These are phyloP conservation scores for Tipula helvola DNA, from an alignment of 2,888 invertebrate genomes.

Conservation along the genomic window DNA sequence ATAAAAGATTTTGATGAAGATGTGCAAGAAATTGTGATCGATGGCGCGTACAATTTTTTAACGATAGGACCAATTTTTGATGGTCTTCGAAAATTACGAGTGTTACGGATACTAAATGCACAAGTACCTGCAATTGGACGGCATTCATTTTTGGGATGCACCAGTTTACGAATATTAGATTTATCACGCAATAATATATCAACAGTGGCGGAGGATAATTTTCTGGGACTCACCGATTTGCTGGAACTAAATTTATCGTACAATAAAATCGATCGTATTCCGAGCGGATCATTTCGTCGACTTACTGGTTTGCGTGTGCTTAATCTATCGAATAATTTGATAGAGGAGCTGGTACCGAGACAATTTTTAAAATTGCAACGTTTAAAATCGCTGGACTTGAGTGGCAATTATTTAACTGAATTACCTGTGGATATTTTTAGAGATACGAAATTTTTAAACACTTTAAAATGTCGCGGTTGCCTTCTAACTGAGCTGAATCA, in stretches of 20 bases:
- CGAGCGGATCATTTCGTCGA: slow-evolving; percentile 63
- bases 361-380: slow-evolving; percentile 62
- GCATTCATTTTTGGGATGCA: slow-evolving; percentile 70
- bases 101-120: slow-evolving; percentile 58
- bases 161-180: slow-evolving; percentile 42
- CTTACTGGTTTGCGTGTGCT: slow-evolving; percentile 47
- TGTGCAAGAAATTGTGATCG: slow-evolving; percentile 52
- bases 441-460: slow-evolving; percentile 56
- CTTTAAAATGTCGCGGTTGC: slow-evolving; percentile 61
- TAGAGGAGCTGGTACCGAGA: slow-evolving; percentile 54
- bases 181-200: slow-evolving; percentile 63
- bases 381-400: slow-evolving; percentile 58
- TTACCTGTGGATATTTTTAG: slow-evolving; percentile 68
- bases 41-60: slow-evolving; percentile 53
- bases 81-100: slow-evolving; percentile 46
- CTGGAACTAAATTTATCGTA: slow-evolving; percentile 57
- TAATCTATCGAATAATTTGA: slow-evolving; percentile 52
- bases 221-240: slow-evolving; percentile 62
- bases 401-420: slow-evolving; percentile 59
- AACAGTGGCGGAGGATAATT: slow-evolving; percentile 55
- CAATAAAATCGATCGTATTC: slow-evolving; percentile 61
- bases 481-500: slow-evolving; percentile 60
- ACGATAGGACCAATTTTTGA: slow-evolving; percentile 60
- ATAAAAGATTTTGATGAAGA: slow-evolving; percentile 47
- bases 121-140: slow-evolving; percentile 65